Conservation (phyloP, 2,888 invertebrate species). For the Drosophila infuscata region DNA sequence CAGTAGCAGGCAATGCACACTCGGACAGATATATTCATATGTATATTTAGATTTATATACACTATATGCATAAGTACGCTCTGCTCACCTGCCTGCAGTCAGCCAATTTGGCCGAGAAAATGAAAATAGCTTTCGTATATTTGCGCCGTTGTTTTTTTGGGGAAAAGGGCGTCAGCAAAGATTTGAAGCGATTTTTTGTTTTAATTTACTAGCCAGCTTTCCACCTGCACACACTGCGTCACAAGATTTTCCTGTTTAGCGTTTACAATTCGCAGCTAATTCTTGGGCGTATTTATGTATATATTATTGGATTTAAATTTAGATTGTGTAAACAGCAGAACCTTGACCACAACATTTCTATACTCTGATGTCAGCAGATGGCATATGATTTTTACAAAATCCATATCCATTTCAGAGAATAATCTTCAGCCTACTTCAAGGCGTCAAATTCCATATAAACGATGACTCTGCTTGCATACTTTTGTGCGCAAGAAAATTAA, state of each 20-base stretch:
- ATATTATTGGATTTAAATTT: conserved; percentile 52
- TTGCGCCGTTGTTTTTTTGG: conserved; percentile 53
- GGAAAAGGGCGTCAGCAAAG: conserved; percentile 42
- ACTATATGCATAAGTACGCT: conserved; percentile 10
- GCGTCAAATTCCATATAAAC: not conserved
- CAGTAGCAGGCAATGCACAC: conserved; percentile 41
- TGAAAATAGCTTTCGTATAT: conserved; percentile 46
- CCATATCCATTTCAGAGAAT: conserved; percentile 43
- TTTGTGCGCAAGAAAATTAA: conserved; percentile 9
- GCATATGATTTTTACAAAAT: conserved; percentile 46
- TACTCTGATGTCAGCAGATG: conserved; percentile 73
- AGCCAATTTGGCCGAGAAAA: conserved; percentile 46
- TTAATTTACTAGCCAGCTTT: conserved; percentile 59
- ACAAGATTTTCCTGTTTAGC: conserved; percentile 70
- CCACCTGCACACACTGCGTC: conserved; percentile 74
- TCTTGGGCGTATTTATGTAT: conserved; percentile 18
- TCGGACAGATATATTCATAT: conserved; percentile 11
- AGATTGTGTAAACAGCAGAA: conserved; percentile 67
- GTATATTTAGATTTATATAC: conserved; percentile 15
- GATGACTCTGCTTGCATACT: conserved; percentile 41
- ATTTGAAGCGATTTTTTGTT: conserved; percentile 39
- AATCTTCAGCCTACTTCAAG: conserved; percentile 31
- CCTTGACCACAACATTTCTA: conserved; percentile 76
- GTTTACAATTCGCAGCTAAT: conserved; percentile 45
- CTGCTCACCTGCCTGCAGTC: conserved; percentile 60